Evolutionary conservation across 2,797 vertebrate genomes (phyloP).

Genomic region (Manis pentadactyla): DNA sequence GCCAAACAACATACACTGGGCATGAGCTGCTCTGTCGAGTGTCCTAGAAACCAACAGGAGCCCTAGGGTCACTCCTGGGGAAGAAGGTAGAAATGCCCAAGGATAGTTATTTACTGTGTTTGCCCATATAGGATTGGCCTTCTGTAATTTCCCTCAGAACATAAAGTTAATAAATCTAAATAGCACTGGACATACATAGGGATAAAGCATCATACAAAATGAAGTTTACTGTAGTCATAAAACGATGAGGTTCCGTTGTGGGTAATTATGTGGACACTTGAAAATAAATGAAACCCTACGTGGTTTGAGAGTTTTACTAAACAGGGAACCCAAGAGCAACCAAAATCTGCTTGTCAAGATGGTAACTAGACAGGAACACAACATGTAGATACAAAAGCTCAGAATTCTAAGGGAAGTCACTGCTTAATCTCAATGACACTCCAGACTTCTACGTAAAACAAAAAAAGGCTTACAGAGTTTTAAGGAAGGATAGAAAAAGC

Average conservation of each 20-base stretch:
- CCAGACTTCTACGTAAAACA: background rate
- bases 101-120: background rate
- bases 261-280: background rate
- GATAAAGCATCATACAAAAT: background rate
- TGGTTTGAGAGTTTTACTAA: background rate
- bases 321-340: background rate
- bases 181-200: background rate
- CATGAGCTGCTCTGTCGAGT: background rate
- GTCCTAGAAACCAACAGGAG: background rate
- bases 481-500: background rate
- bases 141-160: background rate
- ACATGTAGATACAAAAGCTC: background rate
- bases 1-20: background rate
- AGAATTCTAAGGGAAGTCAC: background rate
- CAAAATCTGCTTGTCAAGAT: background rate
- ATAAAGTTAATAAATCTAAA: background rate
- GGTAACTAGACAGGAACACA: background rate
- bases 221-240: background rate
- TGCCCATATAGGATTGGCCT: background rate
- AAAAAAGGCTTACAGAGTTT: background rate
- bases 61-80: background rate
- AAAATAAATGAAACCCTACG: background rate
- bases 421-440: background rate
- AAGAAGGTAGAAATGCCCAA: background rate
- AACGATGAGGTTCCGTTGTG: background rate